These are phyloP conservation scores for Diachrysia chrysitis DNA, from an alignment of 2,888 invertebrate genomes.

Conservation along the genomic window DNA sequence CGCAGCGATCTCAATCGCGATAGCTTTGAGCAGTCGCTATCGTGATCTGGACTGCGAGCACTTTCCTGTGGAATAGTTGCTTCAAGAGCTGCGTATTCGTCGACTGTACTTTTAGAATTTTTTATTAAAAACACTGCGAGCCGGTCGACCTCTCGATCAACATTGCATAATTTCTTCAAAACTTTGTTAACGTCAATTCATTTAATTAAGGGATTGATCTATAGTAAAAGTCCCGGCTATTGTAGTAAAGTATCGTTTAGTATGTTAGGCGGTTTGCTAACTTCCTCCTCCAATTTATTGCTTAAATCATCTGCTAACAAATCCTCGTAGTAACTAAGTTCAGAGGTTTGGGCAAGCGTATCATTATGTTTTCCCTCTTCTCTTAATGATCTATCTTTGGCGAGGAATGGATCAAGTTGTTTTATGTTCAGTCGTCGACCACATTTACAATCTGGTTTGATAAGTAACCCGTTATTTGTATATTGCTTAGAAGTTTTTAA, in stretches of 20 bases:
- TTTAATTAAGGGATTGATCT: not conserved
- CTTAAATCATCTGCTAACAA: constrained; percentile 30
- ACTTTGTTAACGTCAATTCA: not conserved
- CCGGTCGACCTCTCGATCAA: constrained; percentile 11
- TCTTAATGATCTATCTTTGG: constrained; percentile 39
- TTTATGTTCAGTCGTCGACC: constrained; percentile 19
- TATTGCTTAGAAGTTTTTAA: constrained; percentile 17
- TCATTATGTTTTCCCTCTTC: constrained; percentile 18
- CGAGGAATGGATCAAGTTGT: constrained; percentile 23
- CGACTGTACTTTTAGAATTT: constrained; percentile 62
- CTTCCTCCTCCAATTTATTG: constrained; percentile 26
- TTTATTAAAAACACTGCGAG: constrained; percentile 27
- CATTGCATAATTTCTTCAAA: not conserved
- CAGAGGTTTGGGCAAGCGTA: constrained; percentile 18
- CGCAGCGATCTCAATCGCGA: constrained; percentile 83
- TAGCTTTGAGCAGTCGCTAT: constrained; percentile 84
- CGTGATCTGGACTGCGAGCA: constrained; percentile 74
- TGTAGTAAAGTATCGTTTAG: constrained; percentile 23
- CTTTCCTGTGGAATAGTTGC: constrained; percentile 65
- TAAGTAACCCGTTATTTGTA: not conserved
- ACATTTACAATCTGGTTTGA: constrained; percentile 57
- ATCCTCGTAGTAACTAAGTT: constrained; percentile 51
- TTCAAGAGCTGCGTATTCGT: constrained; percentile 65
- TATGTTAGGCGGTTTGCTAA: constrained; percentile 31
- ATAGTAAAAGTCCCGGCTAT: constrained; percentile 12